Conservation (phyloP, 2,797 vertebrate genomes). For the Ibycter americanus region DNA sequence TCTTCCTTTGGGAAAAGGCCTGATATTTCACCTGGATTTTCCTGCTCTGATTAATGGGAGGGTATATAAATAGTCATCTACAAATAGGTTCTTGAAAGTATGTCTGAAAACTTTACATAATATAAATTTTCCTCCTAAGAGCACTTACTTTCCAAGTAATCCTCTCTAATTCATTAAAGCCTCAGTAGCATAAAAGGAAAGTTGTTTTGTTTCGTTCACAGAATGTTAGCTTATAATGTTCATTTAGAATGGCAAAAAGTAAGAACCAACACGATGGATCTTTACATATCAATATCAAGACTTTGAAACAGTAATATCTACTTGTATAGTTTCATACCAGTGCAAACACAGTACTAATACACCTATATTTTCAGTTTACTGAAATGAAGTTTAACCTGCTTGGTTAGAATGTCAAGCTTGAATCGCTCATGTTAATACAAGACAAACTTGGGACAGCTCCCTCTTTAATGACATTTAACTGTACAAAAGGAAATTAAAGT, state of each 20-base stretch:
- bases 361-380: neutral
- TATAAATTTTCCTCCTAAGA: neutral
- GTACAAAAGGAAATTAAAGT: slow-evolving; percentile 26
- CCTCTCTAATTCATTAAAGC: neutral
- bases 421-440: neutral
- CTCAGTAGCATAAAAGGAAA: neutral
- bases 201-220: neutral
- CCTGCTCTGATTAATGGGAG: neutral
- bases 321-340: neutral
- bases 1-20: rapidly evolving
- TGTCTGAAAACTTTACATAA: neutral
- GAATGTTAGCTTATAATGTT: neutral
- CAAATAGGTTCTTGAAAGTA: neutral
- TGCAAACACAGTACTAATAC: neutral
- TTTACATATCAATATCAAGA: neutral
- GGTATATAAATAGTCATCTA: rapidly evolving
- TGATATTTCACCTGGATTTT: neutral
- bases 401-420: neutral
- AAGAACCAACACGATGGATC: neutral
- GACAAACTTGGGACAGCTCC: neutral
- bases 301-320: neutral
- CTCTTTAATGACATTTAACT: slow-evolving; percentile 26
- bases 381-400: neutral
- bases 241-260: neutral
- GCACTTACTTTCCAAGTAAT: neutral